Percentiles rank a stretch among this genome's conserved stretches.
These are phyloP conservation scores for Calameuta pallipes DNA, from an alignment of 2,888 invertebrate genomes.

Conservation along the genomic window DNA sequence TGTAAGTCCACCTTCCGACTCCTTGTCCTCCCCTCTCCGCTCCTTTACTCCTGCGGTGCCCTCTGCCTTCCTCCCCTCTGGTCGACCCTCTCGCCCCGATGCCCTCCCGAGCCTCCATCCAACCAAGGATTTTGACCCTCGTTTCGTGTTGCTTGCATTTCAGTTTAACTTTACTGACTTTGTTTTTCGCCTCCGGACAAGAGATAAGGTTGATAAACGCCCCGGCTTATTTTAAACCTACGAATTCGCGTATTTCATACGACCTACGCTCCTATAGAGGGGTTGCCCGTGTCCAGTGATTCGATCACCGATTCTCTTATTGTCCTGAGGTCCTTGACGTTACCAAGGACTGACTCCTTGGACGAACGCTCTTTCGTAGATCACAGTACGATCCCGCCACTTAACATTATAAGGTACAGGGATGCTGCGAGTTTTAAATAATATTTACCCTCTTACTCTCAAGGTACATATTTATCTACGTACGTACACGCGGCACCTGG, in stretches of 20 bases:
- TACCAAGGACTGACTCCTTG: constrained; percentile 17
- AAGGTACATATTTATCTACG: not conserved
- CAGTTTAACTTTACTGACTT: constrained; percentile 61
- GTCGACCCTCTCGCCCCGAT: constrained; percentile 1
- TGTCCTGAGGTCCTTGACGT: constrained; percentile 48
- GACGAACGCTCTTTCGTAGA: not conserved
- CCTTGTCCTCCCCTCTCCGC: constrained; percentile 24
- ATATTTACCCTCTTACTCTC: not conserved
- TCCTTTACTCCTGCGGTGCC: constrained; percentile 18
- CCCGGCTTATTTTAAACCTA: constrained; percentile 35
- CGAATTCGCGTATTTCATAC: constrained; percentile 27
- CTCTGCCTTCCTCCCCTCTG: constrained; percentile 22
- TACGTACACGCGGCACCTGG: not conserved
- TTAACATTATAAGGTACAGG: not conserved
- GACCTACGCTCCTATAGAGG: constrained; percentile 28
- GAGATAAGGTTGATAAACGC: constrained; percentile 59
- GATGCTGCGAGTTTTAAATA: not conserved
- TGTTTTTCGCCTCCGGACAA: constrained; percentile 55
- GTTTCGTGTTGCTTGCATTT: constrained; percentile 64
- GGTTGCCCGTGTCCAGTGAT: constrained; percentile 30
- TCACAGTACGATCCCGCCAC: not conserved
- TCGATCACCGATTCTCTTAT: constrained; percentile 48
- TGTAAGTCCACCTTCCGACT: not conserved
- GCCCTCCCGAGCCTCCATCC: constrained; percentile 44
- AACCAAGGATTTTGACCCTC: constrained; percentile 66